Evolutionary conservation across 2,888 invertebrate genomes (phyloP), one percentile per base, ranked within the genome.

Genomic region (Drosophila kokeensis): DNA sequence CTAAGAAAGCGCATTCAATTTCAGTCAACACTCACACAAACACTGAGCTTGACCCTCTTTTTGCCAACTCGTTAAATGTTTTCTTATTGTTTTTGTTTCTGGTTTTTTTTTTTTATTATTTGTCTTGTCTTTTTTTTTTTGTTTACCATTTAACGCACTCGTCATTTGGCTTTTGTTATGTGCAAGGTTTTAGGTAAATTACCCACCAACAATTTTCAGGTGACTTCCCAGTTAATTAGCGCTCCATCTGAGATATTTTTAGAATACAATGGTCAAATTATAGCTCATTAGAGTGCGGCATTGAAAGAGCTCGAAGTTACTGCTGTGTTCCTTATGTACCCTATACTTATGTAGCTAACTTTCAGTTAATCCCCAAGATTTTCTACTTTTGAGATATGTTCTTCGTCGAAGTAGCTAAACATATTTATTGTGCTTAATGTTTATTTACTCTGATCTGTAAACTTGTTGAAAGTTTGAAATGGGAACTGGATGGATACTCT

Each of bases 141-240:
- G 49, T 54, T 81, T n/a, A 59, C 55, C 75, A 53, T 74, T 82
- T 79, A 79, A 82, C 76, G 81, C 77, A 82, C 52, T 79, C 61
- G 67, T 67, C 73, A 65, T 76, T 82, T 79, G 69, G 74, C 79
- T 82, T 82, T 80, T 69, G 76, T 76, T 80, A 15, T 76, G 53
- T 11, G 60, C 79, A 82, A 76, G 73, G 66, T 73, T 76, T 62
- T 74, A 48, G 48, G 42, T 42, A 81, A 73, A 69, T 66, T 79
- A 64, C 53, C 63, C 52, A 58, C 50, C 45, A 61, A 69, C 66
- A 75, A 67, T 79, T 80, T 69, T 69, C 27, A 69, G 77, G 70
- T 69, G 76, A 87, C 85, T 88, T 90, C 86, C 83, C 90, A 88
- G 89, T 86, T 90, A 80, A 85, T 85, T 90, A 88, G 70, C 73